Conservation (phyloP, 2,113 vertebrate genomes). For the Aramus guarauna region DNA sequence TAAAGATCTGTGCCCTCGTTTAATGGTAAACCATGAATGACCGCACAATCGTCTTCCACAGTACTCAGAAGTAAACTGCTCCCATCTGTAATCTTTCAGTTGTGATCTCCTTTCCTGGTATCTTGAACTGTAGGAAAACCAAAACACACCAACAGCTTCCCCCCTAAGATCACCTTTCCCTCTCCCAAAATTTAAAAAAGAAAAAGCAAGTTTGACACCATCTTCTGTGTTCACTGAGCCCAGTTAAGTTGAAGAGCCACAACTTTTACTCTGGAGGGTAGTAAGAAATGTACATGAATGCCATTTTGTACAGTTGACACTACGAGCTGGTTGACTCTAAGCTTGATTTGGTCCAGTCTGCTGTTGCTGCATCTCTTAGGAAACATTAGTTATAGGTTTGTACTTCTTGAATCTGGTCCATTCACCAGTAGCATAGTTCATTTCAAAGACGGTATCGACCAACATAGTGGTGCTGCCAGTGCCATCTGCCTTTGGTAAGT, state of each 20-base stretch:
- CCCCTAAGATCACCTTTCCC: not conserved
- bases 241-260: not conserved
- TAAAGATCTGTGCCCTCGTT: constrained; percentile 28
- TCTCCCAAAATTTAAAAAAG: not conserved
- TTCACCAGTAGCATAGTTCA: constrained; percentile 99
- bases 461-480: constrained; percentile 98
- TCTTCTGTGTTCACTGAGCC: not conserved
- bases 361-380: constrained; percentile 73
- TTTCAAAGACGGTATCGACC: constrained; percentile 98
- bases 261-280: not conserved
- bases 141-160: not conserved
- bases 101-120: not conserved
- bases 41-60: not conserved
- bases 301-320: constrained; percentile 41
- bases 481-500: constrained; percentile 92
- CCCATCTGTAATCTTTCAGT: not conserved
- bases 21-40: not conserved
- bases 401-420: constrained; percentile 99
- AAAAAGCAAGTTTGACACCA: not conserved
- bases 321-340: constrained; percentile 35
- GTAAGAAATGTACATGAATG: constrained; percentile 48
- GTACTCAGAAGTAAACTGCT: not conserved
- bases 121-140: not conserved
- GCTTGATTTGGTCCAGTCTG: constrained; percentile 39
- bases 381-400: constrained; percentile 95